Conservation (phyloP, 2,888 invertebrate genomes). For the Crocallis elinguaria region DNA sequence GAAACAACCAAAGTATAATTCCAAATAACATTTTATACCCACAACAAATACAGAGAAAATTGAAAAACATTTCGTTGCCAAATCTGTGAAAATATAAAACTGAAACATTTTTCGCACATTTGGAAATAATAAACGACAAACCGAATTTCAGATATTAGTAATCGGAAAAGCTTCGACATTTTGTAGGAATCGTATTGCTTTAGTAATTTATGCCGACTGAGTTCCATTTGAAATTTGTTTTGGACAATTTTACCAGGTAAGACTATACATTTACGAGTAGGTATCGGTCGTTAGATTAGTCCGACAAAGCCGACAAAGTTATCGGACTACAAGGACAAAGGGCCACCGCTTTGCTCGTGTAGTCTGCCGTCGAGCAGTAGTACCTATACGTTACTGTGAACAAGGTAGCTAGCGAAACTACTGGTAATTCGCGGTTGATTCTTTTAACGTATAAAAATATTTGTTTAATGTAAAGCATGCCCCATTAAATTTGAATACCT, state of each 20-base stretch:
- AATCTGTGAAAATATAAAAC: slow-evolving; percentile 2
- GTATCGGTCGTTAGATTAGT: neutral
- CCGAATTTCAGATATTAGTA: neutral
- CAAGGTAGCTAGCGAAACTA: no score
- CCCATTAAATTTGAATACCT: no score
- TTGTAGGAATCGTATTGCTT: slow-evolving; percentile 8
- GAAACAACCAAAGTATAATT: slow-evolving; percentile 2
- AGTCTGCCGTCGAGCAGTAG: no score
- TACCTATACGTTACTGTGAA: no score
- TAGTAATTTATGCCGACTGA: neutral
- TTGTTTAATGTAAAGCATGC: no score
- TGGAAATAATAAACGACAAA: slow-evolving; percentile 5
- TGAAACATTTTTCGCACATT: slow-evolving; percentile 7
- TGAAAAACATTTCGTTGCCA: slow-evolving; percentile 10
- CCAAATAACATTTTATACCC: slow-evolving; percentile 6
- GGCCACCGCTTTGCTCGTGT: no score
- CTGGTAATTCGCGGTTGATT: no score
- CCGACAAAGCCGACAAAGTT: no score
- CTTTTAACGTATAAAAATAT: no score
- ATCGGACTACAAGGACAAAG: no score
- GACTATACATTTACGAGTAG: neutral
- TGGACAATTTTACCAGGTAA: neutral
- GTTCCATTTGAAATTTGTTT: neutral
- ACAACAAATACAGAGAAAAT: slow-evolving; percentile 12
- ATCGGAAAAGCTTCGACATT: slow-evolving; percentile 3